Conservation (phyloP, 2,888 invertebrate species). For the Phrixothrix hirtus region DNA sequence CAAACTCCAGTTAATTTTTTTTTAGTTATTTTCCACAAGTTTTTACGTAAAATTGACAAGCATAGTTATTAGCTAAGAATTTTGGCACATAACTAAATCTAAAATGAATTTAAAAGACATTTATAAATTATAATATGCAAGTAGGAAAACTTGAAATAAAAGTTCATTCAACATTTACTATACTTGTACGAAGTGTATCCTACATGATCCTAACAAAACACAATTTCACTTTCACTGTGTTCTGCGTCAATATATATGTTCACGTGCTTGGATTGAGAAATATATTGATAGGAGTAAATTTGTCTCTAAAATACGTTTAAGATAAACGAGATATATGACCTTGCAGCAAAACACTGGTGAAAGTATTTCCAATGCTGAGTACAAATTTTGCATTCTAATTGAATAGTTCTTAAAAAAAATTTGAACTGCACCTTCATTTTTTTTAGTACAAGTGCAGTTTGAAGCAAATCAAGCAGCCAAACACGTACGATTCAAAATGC, state of each 20-base stretch:
- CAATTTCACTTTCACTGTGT: no score
- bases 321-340: no score
- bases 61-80: slow-evolving; percentile 10
- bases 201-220: slow-evolving; percentile 4
- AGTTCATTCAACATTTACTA: slow-evolving; percentile 18
- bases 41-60: slow-evolving; percentile 6
- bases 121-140: slow-evolving; percentile 9
- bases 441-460: slow-evolving; percentile 20
- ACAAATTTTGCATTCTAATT: background rate
- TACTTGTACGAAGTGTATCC: slow-evolving; percentile 3
- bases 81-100: slow-evolving; percentile 14
- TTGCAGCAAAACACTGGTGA: no score
- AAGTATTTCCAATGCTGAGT: no score
- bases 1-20: slow-evolving; percentile 7
- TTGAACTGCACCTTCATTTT: slow-evolving; percentile 24
- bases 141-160: slow-evolving; percentile 7
- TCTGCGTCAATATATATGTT: no score
- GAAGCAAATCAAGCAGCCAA: slow-evolving; percentile 30
- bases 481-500: slow-evolving; percentile 28
- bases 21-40: background rate
- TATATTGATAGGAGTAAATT: no score
- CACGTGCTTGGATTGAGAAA: no score
- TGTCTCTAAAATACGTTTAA: no score
- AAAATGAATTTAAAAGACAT: slow-evolving; percentile 10
- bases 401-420: background rate